Evolutionary conservation across 2,888 invertebrate genomes (phyloP), one percentile per base, ranked within the genome.

Genomic region (Liposcelis brunnea): DNA sequence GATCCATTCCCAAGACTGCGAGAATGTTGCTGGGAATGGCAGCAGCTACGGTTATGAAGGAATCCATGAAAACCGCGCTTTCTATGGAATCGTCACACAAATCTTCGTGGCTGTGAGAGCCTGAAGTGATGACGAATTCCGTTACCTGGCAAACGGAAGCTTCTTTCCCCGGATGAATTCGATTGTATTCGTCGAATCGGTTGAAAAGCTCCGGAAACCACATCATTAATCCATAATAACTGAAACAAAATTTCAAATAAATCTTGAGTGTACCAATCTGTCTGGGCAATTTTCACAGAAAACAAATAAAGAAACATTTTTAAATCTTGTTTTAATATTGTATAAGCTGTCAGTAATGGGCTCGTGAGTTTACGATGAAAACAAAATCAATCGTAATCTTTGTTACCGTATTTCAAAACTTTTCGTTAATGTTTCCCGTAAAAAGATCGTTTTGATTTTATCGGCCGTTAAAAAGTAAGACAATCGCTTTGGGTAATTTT

Each of bases 121-220:
- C 80, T 44, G 67, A 65, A 50, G 71, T 68, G 2, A 82, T 79
- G 21, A 85, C 82, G 61, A 76, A 85, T 1, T 75, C 67, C 11
- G 83, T 86, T 47, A 86, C 85, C 45, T 54, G 44, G 36, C 54
- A 54, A 6, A 54, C 72, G n/a, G 61, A 59, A 5, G 65, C 74
- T 31, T 56, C 54, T 40, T 59, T 52, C 32, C 57, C 59, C 43
- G 79, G 77, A 63, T 80, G 75, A 31, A 69, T 66, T 44, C 72
- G 69, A 43, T 76, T 72, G 66, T 74, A 87, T 60, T 83, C 82
- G 64, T 86, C 84, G 61, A 85, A 86, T 42, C 90, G 80, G 61
- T 83, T 85, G 66, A 91, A 93, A 59, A 93, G 71, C 65, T 91
- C 90, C 1, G 91, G 91, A 66, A 91, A 90, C 93, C 93, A 93